Evolutionary conservation across 2,113 vertebrate genomes (phyloP).

Genomic region (Mustelus asterias): DNA sequence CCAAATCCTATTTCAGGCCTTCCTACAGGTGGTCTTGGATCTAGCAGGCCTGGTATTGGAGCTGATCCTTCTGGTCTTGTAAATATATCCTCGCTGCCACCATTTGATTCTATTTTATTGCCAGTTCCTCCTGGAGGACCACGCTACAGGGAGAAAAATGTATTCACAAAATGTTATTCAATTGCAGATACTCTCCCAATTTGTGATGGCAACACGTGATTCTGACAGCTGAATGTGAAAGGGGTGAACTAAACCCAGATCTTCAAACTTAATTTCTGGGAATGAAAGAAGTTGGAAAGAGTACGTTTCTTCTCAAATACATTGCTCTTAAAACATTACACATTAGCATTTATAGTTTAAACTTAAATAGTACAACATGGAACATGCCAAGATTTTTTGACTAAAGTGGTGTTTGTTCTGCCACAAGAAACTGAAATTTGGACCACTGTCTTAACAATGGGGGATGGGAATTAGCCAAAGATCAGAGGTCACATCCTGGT

Average conservation of each 20-base stretch:
- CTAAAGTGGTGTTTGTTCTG: neutral
- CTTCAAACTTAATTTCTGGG: neutral
- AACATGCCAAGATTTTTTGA: neutral
- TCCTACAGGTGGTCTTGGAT: neutral
- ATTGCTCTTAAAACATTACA: neutral
- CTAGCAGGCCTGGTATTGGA: neutral
- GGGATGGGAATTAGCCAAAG: neutral
- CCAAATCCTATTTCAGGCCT: neutral
- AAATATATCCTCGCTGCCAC: neutral
- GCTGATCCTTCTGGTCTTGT: neutral
- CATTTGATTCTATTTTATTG: neutral
- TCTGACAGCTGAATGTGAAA: neutral
- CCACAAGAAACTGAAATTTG: neutral
- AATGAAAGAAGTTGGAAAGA: neutral
- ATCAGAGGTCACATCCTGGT: too few species aligned
- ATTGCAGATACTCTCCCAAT: neutral
- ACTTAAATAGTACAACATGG: neutral
- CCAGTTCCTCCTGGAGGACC: constrained; percentile 31
- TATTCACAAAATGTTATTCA: neutral
- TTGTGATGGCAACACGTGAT: neutral
- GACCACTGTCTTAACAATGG: neutral
- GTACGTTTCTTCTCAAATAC: neutral
- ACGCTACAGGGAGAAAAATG: constrained; percentile 40
- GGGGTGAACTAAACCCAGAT: neutral
- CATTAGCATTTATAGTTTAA: neutral